Conservation (phyloP, 1,140 invertebrate genomes). For the Bicyclus anynana region DNA sequence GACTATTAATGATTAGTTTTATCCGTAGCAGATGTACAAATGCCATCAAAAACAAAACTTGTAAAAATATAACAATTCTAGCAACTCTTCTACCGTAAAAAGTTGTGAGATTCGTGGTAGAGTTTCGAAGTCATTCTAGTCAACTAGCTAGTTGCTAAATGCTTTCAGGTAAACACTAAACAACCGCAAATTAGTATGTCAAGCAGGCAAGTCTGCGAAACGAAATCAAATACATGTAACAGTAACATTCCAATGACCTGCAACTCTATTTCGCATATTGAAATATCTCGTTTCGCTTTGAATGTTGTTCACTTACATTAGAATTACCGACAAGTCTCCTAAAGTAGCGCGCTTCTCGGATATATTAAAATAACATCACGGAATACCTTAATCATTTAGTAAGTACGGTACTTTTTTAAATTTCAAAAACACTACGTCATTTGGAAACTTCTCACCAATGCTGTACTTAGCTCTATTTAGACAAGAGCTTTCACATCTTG, state of each 20-base stretch:
- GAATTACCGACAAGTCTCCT: neutral
- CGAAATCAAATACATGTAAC: conserved; percentile 6
- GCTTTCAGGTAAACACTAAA: neutral
- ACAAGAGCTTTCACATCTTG: no score
- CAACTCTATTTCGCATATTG: conserved; percentile 6
- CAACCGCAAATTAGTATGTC: conserved; percentile 1
- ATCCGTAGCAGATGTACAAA: no score
- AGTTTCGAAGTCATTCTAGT: no score
- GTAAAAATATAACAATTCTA: no score
- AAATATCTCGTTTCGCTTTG: conserved; percentile 7
- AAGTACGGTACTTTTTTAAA: no score
- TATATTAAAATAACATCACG: neutral
- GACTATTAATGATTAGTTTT: neutral
- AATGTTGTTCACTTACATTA: conserved; percentile 4
- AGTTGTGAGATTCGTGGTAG: no score
- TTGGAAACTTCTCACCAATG: no score
- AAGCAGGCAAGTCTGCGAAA: conserved; percentile 1
- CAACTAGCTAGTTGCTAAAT: neutral
- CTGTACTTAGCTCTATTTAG: no score
- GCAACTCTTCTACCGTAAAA: no score
- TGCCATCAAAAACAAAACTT: neutral
- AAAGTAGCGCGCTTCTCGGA: neutral
- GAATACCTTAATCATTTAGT: no score
- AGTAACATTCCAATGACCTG: conserved; percentile 9
- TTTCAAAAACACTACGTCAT: no score